Conservation (phyloP, 64 coral and sea anemone species). For the Dendronephthya gigantea region DNA sequence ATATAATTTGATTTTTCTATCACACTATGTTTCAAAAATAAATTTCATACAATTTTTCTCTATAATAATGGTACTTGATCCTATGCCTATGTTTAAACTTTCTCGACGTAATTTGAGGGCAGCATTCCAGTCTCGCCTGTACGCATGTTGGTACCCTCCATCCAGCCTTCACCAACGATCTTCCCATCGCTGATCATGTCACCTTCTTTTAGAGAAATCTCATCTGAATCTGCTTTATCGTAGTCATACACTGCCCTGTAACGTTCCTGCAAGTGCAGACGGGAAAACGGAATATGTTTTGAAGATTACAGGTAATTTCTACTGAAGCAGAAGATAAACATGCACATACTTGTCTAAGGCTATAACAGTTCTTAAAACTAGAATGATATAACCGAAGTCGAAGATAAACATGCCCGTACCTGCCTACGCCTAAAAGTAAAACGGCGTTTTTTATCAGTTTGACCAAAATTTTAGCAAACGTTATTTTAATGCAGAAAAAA, state of each 20-base stretch:
- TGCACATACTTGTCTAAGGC: too few species aligned
- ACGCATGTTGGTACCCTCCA: constrained; percentile 24
- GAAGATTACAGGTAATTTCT: too few species aligned
- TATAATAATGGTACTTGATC: neutral
- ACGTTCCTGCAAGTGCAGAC: neutral
- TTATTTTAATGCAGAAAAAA: too few species aligned
- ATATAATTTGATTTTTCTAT: neutral
- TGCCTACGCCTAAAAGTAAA: too few species aligned
- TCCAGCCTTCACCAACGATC: constrained; percentile 34
- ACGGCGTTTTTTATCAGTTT: too few species aligned
- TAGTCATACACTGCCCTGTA: constrained; percentile 35
- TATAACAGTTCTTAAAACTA: too few species aligned
- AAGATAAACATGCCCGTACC: too few species aligned
- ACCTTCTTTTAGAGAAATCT: constrained; percentile 23
- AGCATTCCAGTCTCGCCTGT: constrained; percentile 36
- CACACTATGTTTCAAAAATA: neutral
- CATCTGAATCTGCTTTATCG: constrained; percentile 19
- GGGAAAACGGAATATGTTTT: neutral
- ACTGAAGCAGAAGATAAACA: too few species aligned
- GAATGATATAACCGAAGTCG: too few species aligned
- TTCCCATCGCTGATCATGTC: constrained; percentile 28
- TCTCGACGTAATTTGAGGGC: constrained; percentile 38
- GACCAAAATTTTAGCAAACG: too few species aligned
- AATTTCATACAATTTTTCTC: neutral
- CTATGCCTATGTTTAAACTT: neutral